Conservation (phyloP, 2,888 invertebrate species). For the Idaea dimidiata region DNA sequence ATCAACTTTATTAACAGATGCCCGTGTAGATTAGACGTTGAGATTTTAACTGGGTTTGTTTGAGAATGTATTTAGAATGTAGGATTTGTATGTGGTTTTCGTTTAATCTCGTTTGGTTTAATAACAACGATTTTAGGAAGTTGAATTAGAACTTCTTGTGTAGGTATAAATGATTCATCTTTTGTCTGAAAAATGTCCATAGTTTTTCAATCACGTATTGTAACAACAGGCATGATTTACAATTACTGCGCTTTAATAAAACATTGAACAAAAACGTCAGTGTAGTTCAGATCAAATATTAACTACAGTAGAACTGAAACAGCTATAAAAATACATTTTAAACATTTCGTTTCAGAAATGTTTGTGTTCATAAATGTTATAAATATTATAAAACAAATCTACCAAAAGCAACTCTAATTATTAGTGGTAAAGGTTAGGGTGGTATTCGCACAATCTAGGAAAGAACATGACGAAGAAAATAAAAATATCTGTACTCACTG, state of each 20-base stretch:
- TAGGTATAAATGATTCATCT: not conserved
- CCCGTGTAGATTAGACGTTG: slow-evolving; percentile 27
- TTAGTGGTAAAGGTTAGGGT: not conserved
- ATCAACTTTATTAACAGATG: slow-evolving; percentile 31
- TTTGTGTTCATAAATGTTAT: too few species aligned
- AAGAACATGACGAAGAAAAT: not conserved
- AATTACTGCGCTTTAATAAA: too few species aligned
- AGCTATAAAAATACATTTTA: too few species aligned
- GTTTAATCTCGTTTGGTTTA: not conserved
- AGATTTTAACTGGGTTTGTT: slow-evolving; percentile 1
- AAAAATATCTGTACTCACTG: slow-evolving; percentile 79
- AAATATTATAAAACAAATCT: too few species aligned
- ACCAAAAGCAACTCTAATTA: not conserved
- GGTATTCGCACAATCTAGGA: not conserved
- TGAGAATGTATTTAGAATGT: not conserved
- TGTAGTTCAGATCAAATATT: too few species aligned
- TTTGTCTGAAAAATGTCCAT: too few species aligned
- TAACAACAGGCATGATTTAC: too few species aligned
- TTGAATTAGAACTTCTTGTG: not conserved
- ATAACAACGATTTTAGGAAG: not conserved
- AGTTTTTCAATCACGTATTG: too few species aligned
- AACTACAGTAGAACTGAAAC: too few species aligned
- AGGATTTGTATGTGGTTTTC: not conserved
- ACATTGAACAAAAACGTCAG: too few species aligned
- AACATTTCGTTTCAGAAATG: too few species aligned